Base-by-base conservation (phyloP, 2,888 invertebrate species). In the Onthophagus sagittarius region DNA sequence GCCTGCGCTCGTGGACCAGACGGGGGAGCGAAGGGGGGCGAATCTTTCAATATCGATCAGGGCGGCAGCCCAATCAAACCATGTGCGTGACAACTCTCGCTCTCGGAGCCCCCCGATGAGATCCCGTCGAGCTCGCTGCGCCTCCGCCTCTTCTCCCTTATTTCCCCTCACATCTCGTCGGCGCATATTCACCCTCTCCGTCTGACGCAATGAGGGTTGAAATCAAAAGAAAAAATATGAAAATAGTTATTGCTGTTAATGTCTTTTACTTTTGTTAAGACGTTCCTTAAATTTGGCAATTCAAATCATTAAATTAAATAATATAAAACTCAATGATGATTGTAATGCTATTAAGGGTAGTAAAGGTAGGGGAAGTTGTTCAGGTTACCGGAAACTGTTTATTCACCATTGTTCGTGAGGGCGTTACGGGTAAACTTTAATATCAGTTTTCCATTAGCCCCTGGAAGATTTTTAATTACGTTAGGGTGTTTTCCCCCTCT, bases 61-160 rank as follows among this genome's bases (percentile, higher is more conserved):
- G 84, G 77, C 80, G 82, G 83, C 81, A 83, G 85, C 82, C 85
- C 85, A 85, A 85, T 85, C 85, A 85, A 85, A 84, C 84, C 82
- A 81, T 84, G 85, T 85, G 85, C 85, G 85, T 85, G 85, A 85
- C 85, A 85, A 84, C 84, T 84, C 83, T 84, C 84, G 82, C 84
- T 84, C 82, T 83, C 81, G 79, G 79, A 75, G 79, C 80, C 81
- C 80, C 76, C 74, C 71, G 71, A 33, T 63, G 72, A 23, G 23
- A 72, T 75, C 75, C 75, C 72, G 67, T 71, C 75, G 73, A 71
- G 65, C 65, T 72, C 73, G 74, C 32, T 63, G 23, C 67, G 67
- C 67, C 67, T 6, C 31, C 67, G 32, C 64, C 14, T 31, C 31
- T 7, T 13, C 31, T 23, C n/a, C 67, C n/a, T 15, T n/a, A n/a